Conservation (phyloP, 1,140 invertebrate genomes). For the Ditylenchus dipsaci region DNA sequence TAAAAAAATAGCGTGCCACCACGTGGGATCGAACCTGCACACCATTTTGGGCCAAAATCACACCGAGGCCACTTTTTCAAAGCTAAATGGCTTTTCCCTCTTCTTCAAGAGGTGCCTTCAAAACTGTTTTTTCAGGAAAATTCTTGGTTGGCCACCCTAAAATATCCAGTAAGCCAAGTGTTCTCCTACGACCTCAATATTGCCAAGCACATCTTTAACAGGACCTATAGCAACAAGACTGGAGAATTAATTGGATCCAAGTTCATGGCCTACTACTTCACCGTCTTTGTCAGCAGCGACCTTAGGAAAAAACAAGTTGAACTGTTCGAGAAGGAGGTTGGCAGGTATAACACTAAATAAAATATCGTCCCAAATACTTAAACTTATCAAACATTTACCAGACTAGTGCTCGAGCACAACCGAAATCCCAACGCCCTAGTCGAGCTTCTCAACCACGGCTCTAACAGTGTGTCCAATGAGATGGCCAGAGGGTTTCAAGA, state of each 20-base stretch:
- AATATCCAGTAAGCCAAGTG: constrained; percentile 41
- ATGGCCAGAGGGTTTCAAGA: constrained; percentile 28
- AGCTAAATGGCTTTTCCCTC: no score
- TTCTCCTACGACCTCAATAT: constrained; percentile 37
- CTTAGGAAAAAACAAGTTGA: constrained; percentile 18
- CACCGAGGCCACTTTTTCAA: no score
- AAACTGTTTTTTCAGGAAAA: constrained; percentile 11
- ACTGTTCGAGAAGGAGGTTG: constrained; percentile 25
- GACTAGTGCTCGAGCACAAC: constrained; percentile 26
- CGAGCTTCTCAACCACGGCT: constrained; percentile 28
- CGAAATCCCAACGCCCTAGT: constrained; percentile 17
- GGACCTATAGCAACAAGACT: constrained; percentile 14
- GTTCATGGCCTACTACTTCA: constrained; percentile 31
- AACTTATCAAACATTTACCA: not conserved
- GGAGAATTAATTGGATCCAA: constrained; percentile 30
- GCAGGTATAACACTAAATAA: not conserved
- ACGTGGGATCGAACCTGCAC: no score
- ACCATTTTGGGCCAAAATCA: no score
- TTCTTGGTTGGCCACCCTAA: constrained; percentile 9
- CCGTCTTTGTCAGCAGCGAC: constrained; percentile 22
- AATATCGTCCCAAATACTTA: not conserved
- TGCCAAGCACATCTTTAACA: constrained; percentile 34
- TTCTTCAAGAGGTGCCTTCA: no score
- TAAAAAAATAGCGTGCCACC: no score
- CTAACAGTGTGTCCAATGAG: constrained; percentile 31